These are phyloP conservation scores for Iguana delicatissima DNA, from an alignment of 2,797 vertebrate genomes.

Conservation along the genomic window DNA sequence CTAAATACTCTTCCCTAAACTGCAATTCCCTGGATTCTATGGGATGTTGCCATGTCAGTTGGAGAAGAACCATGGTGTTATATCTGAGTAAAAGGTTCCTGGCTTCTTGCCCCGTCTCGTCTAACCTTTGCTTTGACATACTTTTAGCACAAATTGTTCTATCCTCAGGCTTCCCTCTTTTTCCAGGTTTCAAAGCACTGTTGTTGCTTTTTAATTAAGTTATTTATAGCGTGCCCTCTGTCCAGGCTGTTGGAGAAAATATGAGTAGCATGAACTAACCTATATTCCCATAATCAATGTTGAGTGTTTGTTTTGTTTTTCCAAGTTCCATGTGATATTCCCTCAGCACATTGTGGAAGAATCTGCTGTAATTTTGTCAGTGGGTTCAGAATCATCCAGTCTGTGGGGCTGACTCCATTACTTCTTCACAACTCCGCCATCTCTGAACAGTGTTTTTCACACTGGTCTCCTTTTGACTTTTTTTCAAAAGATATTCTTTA, in stretches of 20 bases:
- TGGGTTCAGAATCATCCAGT: slow-evolving; percentile 34
- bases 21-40: too few relatives aligned
- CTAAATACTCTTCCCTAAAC: too few relatives aligned
- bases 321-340: slow-evolving; percentile 66
- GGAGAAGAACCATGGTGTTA: too few relatives aligned
- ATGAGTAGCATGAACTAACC: slow-evolving; percentile 24
- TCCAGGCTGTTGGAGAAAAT: slow-evolving; percentile 37
- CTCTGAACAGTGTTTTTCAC: slow-evolving; percentile 33
- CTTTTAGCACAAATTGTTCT: neutral
- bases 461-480: slow-evolving; percentile 30
- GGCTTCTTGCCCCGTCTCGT: neutral
- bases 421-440: slow-evolving; percentile 19
- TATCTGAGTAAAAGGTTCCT: too few relatives aligned
- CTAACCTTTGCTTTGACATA: neutral
- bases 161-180: neutral
- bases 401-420: slow-evolving; percentile 21
- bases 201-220: neutral
- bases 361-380: slow-evolving; percentile 50
- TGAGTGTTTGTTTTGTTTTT: slow-evolving; percentile 52
- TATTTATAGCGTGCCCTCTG: too few relatives aligned
- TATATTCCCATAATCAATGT: slow-evolving; percentile 53
- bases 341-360: slow-evolving; percentile 59
- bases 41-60: too few relatives aligned
- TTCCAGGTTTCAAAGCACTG: neutral
- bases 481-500: too few relatives aligned